Conservation (phyloP, 2,113 vertebrate genomes). For the Rhinogobius similis region DNA sequence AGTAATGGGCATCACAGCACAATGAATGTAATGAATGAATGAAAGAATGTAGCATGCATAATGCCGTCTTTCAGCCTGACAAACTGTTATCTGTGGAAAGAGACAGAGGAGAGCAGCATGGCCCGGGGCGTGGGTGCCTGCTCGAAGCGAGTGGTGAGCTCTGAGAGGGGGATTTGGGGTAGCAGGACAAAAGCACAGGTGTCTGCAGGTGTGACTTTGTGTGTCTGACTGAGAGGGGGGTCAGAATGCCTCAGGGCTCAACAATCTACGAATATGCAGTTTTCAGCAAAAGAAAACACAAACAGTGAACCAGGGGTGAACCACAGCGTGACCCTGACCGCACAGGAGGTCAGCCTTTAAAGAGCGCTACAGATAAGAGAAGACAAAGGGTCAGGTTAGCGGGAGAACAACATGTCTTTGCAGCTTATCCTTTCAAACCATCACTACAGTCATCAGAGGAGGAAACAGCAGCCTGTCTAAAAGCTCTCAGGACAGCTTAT, state of each 20-base stretch:
- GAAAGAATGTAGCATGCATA: no score
- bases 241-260: conserved; percentile 44
- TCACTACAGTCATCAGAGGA: conserved; percentile 29
- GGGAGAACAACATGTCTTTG: conserved; percentile 11
- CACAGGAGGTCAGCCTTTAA: conserved; percentile 57
- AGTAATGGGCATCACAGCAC: no score
- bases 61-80: conserved; percentile 30
- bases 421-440: conserved; percentile 35
- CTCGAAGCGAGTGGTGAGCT: conserved; percentile 27
- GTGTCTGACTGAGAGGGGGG: not conserved
- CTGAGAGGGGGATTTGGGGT: conserved; percentile 18
- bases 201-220: conserved; percentile 72
- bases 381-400: conserved; percentile 11
- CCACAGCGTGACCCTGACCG: conserved; percentile 61
- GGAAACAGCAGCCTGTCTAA: conserved; percentile 12
- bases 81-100: conserved; percentile 38
- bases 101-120: conserved; percentile 63
- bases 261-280: conserved; percentile 36
- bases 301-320: conserved; percentile 53
- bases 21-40: no score
- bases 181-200: conserved; percentile 78
- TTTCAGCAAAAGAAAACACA: conserved; percentile 31
- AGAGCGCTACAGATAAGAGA: conserved; percentile 53
- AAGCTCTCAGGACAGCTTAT: no score
- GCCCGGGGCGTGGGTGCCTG: conserved; percentile 50